Conservation (phyloP, 1,140 invertebrate genomes). For the Mylabris phalerata region DNA sequence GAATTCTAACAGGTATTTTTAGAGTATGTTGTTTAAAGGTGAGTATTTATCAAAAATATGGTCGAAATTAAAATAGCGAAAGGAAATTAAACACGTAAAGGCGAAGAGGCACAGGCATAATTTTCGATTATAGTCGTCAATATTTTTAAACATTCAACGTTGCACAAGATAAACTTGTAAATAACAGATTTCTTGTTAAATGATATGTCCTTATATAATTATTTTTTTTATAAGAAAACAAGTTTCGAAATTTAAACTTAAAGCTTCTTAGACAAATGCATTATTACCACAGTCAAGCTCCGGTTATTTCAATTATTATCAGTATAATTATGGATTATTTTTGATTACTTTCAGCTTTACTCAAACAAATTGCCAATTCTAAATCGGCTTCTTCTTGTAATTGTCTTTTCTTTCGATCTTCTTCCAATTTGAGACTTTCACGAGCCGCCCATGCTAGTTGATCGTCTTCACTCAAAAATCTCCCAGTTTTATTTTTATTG, state of each 20-base stretch:
- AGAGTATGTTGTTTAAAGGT: no score
- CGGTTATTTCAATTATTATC: neutral
- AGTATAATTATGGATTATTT: conserved; percentile 5
- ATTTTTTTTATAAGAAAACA: conserved; percentile 1
- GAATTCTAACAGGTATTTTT: no score
- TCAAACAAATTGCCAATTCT: conserved; percentile 49
- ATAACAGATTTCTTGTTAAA: conserved; percentile 8
- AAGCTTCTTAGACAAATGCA: conserved; percentile 2
- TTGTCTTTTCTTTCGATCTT: conserved; percentile 42
- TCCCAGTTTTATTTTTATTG: neutral
- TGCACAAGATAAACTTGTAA: neutral
- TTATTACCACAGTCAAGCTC: conserved; percentile 5
- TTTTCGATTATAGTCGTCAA: neutral
- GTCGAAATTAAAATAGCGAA: no score
- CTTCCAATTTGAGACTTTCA: conserved; percentile 47
- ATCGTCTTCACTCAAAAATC: conserved; percentile 43
- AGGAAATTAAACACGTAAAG: no score
- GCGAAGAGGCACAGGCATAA: conserved; percentile 10
- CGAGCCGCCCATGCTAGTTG: conserved; percentile 53
- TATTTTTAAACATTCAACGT: no score
- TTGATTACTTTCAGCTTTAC: conserved; percentile 37
- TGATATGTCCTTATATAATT: conserved; percentile 8
- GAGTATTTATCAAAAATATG: no score
- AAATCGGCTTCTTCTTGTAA: conserved; percentile 49
- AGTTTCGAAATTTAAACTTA: neutral